Percentiles rank a stretch among this genome's conserved stretches.
Conservation (phyloP, 2,888 invertebrate species). For the Volucella inanis region DNA sequence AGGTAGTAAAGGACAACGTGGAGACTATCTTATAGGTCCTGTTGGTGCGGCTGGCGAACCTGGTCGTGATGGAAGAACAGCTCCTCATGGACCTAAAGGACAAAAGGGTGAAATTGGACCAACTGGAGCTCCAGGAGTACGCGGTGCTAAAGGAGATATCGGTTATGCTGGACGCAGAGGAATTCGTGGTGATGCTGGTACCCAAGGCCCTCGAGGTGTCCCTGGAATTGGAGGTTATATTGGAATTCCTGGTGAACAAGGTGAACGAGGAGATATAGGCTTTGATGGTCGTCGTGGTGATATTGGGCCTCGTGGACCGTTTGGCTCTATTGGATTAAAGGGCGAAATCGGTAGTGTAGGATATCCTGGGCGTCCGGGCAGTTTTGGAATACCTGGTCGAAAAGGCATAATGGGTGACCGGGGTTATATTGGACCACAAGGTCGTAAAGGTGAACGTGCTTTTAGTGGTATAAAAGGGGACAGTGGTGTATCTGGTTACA, state of each 20-base stretch:
- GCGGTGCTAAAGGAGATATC: constrained; percentile 83
- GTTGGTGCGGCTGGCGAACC: constrained; percentile 79
- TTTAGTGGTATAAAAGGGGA: constrained; percentile 87
- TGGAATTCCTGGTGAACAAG: constrained; percentile 81
- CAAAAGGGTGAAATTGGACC: constrained; percentile 83
- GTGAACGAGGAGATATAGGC: constrained; percentile 85
- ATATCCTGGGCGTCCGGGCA: constrained; percentile 78
- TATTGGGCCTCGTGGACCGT: constrained; percentile 82
- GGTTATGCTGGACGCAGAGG: constrained; percentile 84
- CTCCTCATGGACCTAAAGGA: constrained; percentile 82
- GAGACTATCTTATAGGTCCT: constrained; percentile 82
- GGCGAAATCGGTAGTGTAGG: constrained; percentile 80
- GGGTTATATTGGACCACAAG: constrained; percentile 78
- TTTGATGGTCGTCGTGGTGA: constrained; percentile 82
- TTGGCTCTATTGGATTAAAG: constrained; percentile 80
- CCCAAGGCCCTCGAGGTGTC: constrained; percentile 77
- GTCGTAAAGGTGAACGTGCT: constrained; percentile 85
- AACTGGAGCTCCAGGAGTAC: constrained; percentile 77
- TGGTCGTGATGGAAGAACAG: constrained; percentile 82
- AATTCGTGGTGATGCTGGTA: constrained; percentile 82
- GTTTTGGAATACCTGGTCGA: constrained; percentile 77
- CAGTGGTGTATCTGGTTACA: constrained; percentile 83
- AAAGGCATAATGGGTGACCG: constrained; percentile 80
- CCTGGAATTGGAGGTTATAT: constrained; percentile 78
- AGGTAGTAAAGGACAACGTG: constrained; percentile 84